Conservation (phyloP, 2,113 vertebrate species). For the Hippocampus barbouri region DNA sequence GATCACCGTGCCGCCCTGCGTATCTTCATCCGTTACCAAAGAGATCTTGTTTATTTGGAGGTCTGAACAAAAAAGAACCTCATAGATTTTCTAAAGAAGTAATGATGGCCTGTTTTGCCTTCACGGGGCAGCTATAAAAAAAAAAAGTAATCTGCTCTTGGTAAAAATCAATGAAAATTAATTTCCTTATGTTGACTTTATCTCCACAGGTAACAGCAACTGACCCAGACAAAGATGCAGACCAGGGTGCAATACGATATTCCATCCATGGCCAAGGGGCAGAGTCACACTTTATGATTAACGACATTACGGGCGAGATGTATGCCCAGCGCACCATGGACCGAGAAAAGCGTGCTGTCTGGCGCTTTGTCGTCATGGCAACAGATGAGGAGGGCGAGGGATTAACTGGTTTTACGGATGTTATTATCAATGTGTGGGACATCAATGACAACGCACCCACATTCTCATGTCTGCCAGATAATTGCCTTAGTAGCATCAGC, state of each 20-base stretch:
- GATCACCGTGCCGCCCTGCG: no score
- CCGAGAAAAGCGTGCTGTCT: constrained; percentile 80
- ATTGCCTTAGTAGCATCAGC: constrained; percentile 75
- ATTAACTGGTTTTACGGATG: constrained; percentile 85
- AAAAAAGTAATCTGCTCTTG: constrained; percentile 44
- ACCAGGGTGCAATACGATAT: constrained; percentile 80
- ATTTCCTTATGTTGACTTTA: constrained; percentile 49
- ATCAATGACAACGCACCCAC: constrained; percentile 83
- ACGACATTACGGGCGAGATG: constrained; percentile 82
- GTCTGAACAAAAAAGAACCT: constrained; percentile 41
- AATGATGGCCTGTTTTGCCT: constrained; percentile 8
- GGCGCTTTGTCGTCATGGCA: constrained; percentile 87
- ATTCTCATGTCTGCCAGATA: constrained; percentile 76
- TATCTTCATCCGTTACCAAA: background rate
- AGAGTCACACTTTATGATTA: constrained; percentile 81
- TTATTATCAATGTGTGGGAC: constrained; percentile 86
- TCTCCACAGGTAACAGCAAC: constrained; percentile 78
- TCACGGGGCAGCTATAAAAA: constrained; percentile 23
- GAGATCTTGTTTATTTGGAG: no score
- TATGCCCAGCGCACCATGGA: constrained; percentile 81
- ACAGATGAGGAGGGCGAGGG: constrained; percentile 86
- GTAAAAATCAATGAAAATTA: constrained; percentile 31
- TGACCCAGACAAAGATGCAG: constrained; percentile 82
- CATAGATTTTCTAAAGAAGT: constrained; percentile 36
- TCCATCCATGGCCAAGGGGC: constrained; percentile 84